Conservation (phyloP, 2,113 vertebrate species). For the Gulo gulo region DNA sequence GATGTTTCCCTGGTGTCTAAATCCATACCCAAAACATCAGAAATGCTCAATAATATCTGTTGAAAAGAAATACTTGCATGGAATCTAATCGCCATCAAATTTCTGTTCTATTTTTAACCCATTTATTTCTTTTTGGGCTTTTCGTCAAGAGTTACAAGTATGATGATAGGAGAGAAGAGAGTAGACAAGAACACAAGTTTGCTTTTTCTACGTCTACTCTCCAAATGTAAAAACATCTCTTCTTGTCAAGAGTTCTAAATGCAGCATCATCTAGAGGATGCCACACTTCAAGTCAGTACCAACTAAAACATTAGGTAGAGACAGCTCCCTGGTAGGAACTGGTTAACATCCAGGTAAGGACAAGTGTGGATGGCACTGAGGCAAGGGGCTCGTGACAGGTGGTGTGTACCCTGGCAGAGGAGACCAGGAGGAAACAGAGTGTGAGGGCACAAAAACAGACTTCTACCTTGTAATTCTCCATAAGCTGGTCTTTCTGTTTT, state of each 20-base stretch:
- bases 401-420: not conserved
- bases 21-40: not conserved
- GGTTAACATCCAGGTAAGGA: not conserved
- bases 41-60: not conserved
- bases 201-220: not conserved
- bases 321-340: too few species aligned
- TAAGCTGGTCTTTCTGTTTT: not conserved
- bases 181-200: not conserved
- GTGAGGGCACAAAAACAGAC: not conserved
- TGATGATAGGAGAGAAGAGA: not conserved
- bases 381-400: not conserved
- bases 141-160: not conserved
- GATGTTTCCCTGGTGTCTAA: not conserved
- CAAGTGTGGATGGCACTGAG: not conserved
- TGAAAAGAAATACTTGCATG: not conserved
- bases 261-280: not conserved
- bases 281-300: not conserved
- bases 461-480: not conserved
- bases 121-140: not conserved
- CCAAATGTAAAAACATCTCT: not conserved
- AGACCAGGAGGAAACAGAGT: not conserved
- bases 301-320: not conserved
- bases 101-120: not conserved
- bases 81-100: not conserved
- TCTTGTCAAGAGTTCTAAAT: not conserved